Conservation (phyloP, 2,113 vertebrate genomes). For the Megaceryle torquata region DNA sequence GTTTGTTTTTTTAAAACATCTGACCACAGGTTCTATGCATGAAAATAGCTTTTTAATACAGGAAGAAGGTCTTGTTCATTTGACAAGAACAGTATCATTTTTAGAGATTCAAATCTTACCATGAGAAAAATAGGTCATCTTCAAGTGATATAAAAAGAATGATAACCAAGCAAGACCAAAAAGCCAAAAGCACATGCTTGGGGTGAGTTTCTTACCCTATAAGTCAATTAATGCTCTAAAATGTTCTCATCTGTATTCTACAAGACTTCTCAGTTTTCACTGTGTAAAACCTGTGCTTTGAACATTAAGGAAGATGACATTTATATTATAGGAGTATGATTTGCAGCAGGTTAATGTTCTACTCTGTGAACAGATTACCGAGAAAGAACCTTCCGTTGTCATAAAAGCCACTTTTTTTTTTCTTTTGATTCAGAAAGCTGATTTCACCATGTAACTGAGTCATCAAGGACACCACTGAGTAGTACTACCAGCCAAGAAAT, state of each 20-base stretch:
- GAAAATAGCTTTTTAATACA: background rate
- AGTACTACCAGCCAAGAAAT: background rate
- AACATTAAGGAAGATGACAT: conserved; percentile 17
- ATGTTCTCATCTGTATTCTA: background rate
- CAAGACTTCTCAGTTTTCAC: background rate
- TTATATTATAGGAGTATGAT: background rate
- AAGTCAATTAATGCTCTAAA: conserved; percentile 23
- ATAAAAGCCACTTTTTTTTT: conserved; percentile 2
- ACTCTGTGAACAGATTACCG: conserved; percentile 21
- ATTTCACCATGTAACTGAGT: conserved; percentile 15
- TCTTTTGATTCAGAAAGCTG: background rate
- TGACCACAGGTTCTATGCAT: background rate
- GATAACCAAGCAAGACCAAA: conserved; percentile 4
- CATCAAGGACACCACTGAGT: conserved; percentile 20
- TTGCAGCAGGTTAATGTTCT: background rate
- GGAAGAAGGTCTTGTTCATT: background rate
- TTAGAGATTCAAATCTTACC: background rate
- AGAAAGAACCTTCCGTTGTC: conserved; percentile 2
- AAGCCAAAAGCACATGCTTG: background rate
- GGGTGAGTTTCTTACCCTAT: background rate
- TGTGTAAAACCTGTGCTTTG: background rate
- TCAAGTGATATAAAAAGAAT: background rate
- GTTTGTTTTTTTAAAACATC: background rate
- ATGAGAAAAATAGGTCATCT: conserved; percentile 30
- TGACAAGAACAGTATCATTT: background rate